A percentile compares a stretch with the other conserved stretches of the same genome.
Evolutionary conservation across 2,888 invertebrate species (phyloP).

Genomic region (Hyppa rectilinea): DNA sequence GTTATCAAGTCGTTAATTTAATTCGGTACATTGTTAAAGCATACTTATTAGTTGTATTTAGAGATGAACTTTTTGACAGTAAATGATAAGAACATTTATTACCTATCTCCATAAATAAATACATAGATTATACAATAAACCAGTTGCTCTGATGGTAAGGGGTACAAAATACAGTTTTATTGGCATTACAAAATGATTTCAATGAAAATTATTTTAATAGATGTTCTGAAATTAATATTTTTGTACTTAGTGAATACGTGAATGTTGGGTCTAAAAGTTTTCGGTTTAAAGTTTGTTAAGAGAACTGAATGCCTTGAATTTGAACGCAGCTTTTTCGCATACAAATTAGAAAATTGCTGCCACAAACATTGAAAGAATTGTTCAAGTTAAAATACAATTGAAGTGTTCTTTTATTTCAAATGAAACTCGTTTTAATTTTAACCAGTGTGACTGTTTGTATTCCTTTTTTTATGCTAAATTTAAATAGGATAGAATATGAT

Average conservation of each 20-base stretch:
- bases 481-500: conserved; percentile 37
- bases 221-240: conserved; percentile 88
- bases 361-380: conserved; percentile 21
- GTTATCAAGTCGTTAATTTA: conserved; percentile 83
- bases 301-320: conserved; percentile 35
- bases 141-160: conserved; percentile 89
- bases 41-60: conserved; percentile 84
- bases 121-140: conserved; percentile 76
- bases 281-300: conserved; percentile 59
- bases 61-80: conserved; percentile 74
- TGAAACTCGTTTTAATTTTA: conserved; percentile 26
- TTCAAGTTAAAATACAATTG: conserved; percentile 41
- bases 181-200: conserved; percentile 82
- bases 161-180: conserved; percentile 87
- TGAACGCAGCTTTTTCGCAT: conserved; percentile 38
- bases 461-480: conserved; percentile 33
- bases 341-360: conserved; percentile 53
- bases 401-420: conserved; percentile 29
- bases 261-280: conserved; percentile 70
- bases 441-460: conserved; percentile 41
- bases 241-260: conserved; percentile 88
- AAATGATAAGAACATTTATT: conserved; percentile 76
- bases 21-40: conserved; percentile 85
- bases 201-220: conserved; percentile 76
- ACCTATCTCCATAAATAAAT: conserved; percentile 66